Evolutionary conservation across 2,888 invertebrate species (phyloP).

Genomic region (Rhagonycha fulva): DNA sequence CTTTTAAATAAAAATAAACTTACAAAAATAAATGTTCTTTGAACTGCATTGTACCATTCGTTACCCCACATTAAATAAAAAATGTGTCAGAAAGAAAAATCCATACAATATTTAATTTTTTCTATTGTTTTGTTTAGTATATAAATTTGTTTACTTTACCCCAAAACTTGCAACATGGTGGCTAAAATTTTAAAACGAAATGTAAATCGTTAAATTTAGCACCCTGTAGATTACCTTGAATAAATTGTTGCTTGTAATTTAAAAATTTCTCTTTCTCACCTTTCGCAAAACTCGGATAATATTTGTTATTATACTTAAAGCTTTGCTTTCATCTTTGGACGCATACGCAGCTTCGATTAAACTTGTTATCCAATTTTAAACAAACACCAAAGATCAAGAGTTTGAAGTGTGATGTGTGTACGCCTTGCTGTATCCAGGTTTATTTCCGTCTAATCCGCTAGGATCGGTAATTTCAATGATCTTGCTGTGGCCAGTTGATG

Average conservation of each 20-base stretch:
- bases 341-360: not conserved
- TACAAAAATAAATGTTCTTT: not conserved
- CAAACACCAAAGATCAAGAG: constrained; percentile 48
- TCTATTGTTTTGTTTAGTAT: not conserved
- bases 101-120: not conserved
- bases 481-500: constrained; percentile 47
- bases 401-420: constrained; percentile 43
- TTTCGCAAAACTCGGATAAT: too few species aligned
- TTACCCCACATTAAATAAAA: not conserved
- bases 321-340: not conserved
- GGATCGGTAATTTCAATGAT: constrained; percentile 44
- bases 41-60: not conserved
- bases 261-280: not conserved
- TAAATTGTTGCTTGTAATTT: not conserved
- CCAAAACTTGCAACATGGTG: not conserved
- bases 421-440: constrained; percentile 52
- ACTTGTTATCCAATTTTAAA: constrained; percentile 34
- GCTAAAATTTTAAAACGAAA: not conserved
- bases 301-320: not conserved
- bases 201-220: not conserved
- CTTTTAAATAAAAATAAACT: not conserved
- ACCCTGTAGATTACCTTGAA: not conserved
- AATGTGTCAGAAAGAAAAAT: not conserved
- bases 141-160: not conserved
- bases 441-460: constrained; percentile 45